Conservation (phyloP, 2,888 invertebrate species). For the Caenorhabditis macrosperma region DNA sequence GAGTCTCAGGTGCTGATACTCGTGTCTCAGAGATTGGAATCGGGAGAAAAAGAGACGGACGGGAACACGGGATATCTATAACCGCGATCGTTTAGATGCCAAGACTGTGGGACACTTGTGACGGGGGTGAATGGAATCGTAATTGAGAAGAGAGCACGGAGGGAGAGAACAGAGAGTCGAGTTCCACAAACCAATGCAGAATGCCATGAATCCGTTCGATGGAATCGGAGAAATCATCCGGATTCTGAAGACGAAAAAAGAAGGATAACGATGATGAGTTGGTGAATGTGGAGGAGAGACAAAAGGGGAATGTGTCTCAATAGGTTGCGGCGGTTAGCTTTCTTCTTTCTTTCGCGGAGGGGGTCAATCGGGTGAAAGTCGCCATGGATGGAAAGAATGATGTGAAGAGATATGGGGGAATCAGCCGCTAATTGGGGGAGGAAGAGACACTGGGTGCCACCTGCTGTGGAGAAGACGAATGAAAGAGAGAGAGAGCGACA, state of each 20-base stretch:
- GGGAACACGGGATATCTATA: slow-evolving; percentile 30
- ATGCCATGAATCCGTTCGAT: too few relatives aligned
- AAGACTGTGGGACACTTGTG: neutral
- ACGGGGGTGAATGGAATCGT: neutral
- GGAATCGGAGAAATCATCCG: neutral
- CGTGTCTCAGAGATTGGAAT: slow-evolving; percentile 41
- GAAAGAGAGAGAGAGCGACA: neutral
- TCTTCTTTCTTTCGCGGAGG: slow-evolving; percentile 42
- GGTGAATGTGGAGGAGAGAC: slow-evolving; percentile 18
- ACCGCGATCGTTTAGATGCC: neutral
- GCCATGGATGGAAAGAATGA: slow-evolving; percentile 28
- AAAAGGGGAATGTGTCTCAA: slow-evolving; percentile 46
- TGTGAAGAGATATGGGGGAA: slow-evolving; percentile 45
- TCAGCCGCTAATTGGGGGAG: slow-evolving; percentile 43
- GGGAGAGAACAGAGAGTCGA: neutral
- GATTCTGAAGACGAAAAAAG: neutral
- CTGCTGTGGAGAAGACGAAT: slow-evolving; percentile 20
- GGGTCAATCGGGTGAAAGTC: slow-evolving; percentile 63
- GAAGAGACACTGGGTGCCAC: slow-evolving; percentile 28
- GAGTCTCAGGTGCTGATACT: slow-evolving; percentile 6
- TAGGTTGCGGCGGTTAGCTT: slow-evolving; percentile 49
- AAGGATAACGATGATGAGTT: slow-evolving; percentile 1
- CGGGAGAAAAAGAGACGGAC: slow-evolving; percentile 19
- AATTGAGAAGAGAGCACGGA: neutral
- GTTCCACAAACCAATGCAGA: too few relatives aligned